Base-by-base conservation (phyloP, 2,797 vertebrate genomes). In the Tadarida brasiliensis region DNA sequence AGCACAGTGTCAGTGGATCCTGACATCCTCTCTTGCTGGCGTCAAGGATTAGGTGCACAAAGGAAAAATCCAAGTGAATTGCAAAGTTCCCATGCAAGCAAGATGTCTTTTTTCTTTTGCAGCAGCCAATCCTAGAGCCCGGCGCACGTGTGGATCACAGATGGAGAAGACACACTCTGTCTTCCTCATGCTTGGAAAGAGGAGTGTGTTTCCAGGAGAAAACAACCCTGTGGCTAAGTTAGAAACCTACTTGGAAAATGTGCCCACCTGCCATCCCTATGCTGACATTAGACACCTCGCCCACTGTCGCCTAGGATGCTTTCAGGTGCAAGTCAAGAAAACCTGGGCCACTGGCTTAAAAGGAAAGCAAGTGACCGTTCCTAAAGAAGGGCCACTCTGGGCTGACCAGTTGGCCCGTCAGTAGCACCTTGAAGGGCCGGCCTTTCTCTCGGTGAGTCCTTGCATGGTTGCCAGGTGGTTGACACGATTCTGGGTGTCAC, bases 251-350 rank as follows among this genome's bases (percentile, higher is more conserved):
- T 14, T 16, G 74, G 91, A 54, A 63, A 35, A 1, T 0, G 7
- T 2, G 44, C 49, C 81, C 9, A 0, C 16, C 47, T 19, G 30
- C 11, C 24, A 9, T 24, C 73, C 49, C 47, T 8, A 0, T 11
- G 33, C 33, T 4, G 59, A 28, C 11, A 5, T 2, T 0, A n/a
- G 47, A 33, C 0, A 20, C 24, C 59, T 56, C 0, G 2, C 70
- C 24, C 22, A 3, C 51, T 8, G 7, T 20, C 12, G 0, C 20
- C 70, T 15, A 3, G 9, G 68, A 30, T 0, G 0, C 14, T 26
- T 30, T 61, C 61, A 19, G n/a, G 76, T 4, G 20, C 78, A 9
- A 16, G 57, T 7, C 3, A 22, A 17, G 10, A 76, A 44, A n/a
- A 30, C 12, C 8, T 5, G 49, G 2, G 17, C 24, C 14, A 3